phyloP scores from a whole-genome alignment of 2,113 vertebrate genomes.

The Callopanchax toddi region DNA sequence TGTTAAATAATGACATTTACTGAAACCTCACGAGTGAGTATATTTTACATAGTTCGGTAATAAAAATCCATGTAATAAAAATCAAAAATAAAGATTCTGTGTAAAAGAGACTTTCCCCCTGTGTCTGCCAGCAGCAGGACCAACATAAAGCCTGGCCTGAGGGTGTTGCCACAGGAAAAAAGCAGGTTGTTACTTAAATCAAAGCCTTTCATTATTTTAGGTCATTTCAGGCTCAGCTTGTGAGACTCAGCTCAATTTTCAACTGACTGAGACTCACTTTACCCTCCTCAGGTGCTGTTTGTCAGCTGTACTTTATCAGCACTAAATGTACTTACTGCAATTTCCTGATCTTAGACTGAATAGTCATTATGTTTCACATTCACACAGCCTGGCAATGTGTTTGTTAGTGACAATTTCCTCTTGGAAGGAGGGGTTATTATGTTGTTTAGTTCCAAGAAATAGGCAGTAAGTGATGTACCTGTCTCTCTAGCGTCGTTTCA shows the following conservation, averaged over 20 bases:
- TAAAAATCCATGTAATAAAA: not conserved
- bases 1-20: no score
- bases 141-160: not conserved
- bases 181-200: not conserved
- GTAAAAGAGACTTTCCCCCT: not conserved
- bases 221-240: slow-evolving; percentile 2
- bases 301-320: slow-evolving; percentile 10
- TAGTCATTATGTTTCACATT: slow-evolving; percentile 1
- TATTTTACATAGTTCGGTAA: not conserved
- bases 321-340: not conserved
- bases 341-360: not conserved
- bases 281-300: not conserved
- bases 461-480: not conserved
- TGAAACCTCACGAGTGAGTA: no score
- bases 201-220: not conserved
- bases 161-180: slow-evolving; percentile 2
- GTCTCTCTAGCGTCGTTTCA: not conserved
- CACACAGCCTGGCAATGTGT: slow-evolving; percentile 3
- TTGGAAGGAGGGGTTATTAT: not conserved
- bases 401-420: slow-evolving; percentile 10
- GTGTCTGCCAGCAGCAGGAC: not conserved
- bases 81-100: no score
- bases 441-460: slow-evolving; percentile 8
- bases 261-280: not conserved
- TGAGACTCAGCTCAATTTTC: slow-evolving; percentile 1